A percentile compares a stretch with the other conserved stretches of the same genome.
These are phyloP conservation scores for Rhombomys opimus DNA, from an alignment of 2,113 vertebrate species.

Conservation along the genomic window DNA sequence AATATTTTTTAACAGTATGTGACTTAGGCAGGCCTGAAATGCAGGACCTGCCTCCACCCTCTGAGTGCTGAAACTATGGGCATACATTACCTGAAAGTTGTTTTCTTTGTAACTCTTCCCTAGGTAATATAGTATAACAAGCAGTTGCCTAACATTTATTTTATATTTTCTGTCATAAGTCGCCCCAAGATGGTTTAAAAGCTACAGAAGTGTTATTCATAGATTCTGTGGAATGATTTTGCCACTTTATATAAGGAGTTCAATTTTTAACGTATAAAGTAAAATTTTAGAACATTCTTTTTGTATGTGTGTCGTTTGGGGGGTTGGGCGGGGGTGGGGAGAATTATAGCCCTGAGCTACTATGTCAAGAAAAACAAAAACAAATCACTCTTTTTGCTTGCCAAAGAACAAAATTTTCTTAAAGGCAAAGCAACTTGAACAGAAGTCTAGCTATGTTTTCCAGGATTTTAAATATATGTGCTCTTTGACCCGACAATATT, in stretches of 20 bases:
- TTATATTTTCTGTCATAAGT: background rate
- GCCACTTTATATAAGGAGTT: background rate
- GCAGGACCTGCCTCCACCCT: background rate
- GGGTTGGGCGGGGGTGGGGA: background rate
- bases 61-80: background rate
- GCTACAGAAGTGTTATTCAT: background rate
- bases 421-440: background rate
- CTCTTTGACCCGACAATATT: background rate
- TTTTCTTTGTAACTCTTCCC: background rate
- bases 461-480: constrained; percentile 25
- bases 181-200: background rate
- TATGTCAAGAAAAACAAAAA: background rate
- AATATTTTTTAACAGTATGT: background rate
- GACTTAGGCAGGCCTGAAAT: background rate
- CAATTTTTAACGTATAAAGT: background rate
- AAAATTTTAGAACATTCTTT: background rate
- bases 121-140: background rate
- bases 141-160: background rate
- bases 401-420: constrained; percentile 47
- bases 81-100: background rate
- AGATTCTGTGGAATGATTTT: background rate
- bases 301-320: background rate
- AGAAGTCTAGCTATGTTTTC: background rate
- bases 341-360: background rate
- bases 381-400: constrained; percentile 12